Evolutionary conservation across 2,888 invertebrate genomes (phyloP), one percentile per base, ranked within the genome.

Genomic region (Drosophila yooni): DNA sequence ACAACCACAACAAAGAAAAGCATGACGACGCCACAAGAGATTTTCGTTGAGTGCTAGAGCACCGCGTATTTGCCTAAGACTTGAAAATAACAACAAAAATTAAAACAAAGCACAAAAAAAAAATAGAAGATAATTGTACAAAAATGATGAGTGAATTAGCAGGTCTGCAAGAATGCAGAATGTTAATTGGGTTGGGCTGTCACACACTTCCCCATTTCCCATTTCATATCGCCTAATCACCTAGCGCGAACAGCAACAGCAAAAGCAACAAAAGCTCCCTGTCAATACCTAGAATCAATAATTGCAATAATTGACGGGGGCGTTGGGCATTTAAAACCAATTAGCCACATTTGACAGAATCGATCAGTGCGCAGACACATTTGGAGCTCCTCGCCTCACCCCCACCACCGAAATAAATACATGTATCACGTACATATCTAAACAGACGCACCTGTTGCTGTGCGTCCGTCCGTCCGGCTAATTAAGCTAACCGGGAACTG

Each of bases 321-420:
- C 64, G 75, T 53, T 38, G 40, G 58, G 71, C 67, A 78, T 80
- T 78, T 76, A 78, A 82, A 72, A 76, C 60, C 85, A 82, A 82
- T 82, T 88, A 87, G 43, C 68, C 61, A 81, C 15, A 40, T 57
- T 81, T 74, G 61, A 71, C 75, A 66, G 33, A 54, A 33, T 38
- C 75, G 70, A 65, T 56, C 70, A 54, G 51, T 25, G 65, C 43
- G 25, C 18, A 51, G 51, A 52, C 50, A 57, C 50, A 50, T 68
- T 53, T 29, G 25, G 36, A 27, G 33, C 56, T 36, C 18, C 40
- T n/a, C 11, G n/a, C 11, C 40, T 6, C 15, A 36, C 36, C 7
- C 6, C 5, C 43, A 11, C 11, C 43, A 46, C 15, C 21, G 21
- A 15, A 2, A 46, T 25, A 15, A 7, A 21, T 46, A 21, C 46